phyloP scores from a whole-genome alignment of 1,140 invertebrate genomes.

The Macrobrachium rosenbergii region DNA sequence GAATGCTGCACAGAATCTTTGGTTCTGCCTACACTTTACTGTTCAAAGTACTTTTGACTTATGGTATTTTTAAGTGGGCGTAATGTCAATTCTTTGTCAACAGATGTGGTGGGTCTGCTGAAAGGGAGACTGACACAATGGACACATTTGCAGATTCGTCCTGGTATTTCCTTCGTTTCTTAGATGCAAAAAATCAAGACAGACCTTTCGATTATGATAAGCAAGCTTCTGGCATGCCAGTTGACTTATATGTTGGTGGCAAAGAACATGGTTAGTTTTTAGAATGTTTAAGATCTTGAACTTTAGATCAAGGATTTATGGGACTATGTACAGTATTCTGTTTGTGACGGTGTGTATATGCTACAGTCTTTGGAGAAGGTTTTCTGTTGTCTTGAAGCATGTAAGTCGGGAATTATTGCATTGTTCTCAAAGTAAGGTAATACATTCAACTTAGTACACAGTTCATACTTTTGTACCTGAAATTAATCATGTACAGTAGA shows the following conservation, averaged over 20 bases:
- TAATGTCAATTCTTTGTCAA: slow-evolving; percentile 54
- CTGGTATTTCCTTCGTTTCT: slow-evolving; percentile 96
- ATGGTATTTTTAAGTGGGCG: too few species aligned
- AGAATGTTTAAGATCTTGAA: slow-evolving; percentile 13
- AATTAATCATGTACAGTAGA: too few species aligned
- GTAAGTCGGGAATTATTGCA: too few species aligned
- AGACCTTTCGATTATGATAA: slow-evolving; percentile 78
- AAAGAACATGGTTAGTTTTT: slow-evolving; percentile 91
- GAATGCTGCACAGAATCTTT: background rate
- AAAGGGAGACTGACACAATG: slow-evolving; percentile 96
- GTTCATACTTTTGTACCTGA: too few species aligned
- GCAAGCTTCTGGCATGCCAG: slow-evolving; percentile 79
- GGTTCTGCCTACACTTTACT: background rate
- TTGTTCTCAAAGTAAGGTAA: too few species aligned
- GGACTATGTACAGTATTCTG: background rate
- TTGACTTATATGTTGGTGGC: slow-evolving; percentile 96
- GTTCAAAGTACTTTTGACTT: slow-evolving; percentile 41
- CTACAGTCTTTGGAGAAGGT: background rate
- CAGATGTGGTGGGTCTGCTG: slow-evolving; percentile 78
- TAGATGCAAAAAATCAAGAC: slow-evolving; percentile 84
- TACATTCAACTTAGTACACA: too few species aligned
- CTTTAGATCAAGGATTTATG: background rate
- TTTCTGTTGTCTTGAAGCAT: too few species aligned
- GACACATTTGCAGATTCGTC: slow-evolving; percentile 99
- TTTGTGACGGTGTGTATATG: background rate